These are phyloP conservation scores for Lasius fuliginosus DNA, from an alignment of 2,888 invertebrate species.

Conservation along the genomic window DNA sequence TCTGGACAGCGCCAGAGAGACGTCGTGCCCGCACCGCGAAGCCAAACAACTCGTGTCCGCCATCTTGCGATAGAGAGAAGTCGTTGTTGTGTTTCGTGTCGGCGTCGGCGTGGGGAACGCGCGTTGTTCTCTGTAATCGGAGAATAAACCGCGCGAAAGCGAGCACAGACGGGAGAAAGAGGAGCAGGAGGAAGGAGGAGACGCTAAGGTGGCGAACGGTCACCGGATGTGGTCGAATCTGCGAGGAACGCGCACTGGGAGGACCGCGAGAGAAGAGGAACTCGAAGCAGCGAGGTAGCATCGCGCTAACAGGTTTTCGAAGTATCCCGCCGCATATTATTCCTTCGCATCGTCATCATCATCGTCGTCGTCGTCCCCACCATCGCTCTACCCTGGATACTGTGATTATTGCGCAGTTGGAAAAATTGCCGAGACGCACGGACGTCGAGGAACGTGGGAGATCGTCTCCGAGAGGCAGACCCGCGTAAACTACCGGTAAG, in stretches of 20 bases:
- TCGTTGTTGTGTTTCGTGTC: constrained; percentile 13
- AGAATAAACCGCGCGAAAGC: not conserved
- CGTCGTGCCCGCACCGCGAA: constrained; percentile 53
- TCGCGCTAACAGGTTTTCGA: constrained; percentile 69
- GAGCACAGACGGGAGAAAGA: not conserved
- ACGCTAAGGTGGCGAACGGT: constrained; percentile 75
- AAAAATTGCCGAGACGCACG: constrained; percentile 65
- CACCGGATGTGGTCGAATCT: constrained; percentile 81
- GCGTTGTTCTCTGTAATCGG: not conserved
- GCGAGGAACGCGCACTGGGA: constrained; percentile 71
- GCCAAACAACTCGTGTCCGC: constrained; percentile 80
- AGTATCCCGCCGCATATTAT: constrained; percentile 68
- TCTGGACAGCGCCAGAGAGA: not conserved
- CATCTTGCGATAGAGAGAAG: constrained; percentile 73
- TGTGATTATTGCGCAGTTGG: constrained; percentile 83
- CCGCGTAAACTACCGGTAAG: constrained; percentile 60
- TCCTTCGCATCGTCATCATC: constrained; percentile 60
- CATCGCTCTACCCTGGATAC: constrained; percentile 74
- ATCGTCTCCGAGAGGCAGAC: constrained; percentile 60
- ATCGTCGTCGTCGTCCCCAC: constrained; percentile 61
- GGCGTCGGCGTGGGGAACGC: not conserved
- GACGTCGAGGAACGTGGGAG: constrained; percentile 54
- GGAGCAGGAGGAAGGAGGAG: constrained; percentile 32
- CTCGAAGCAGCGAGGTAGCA: constrained; percentile 78
- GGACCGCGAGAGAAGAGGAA: constrained; percentile 72